Evolutionary conservation across 1,140 invertebrate genomes (phyloP).

Genomic region (Drosophila orena): DNA sequence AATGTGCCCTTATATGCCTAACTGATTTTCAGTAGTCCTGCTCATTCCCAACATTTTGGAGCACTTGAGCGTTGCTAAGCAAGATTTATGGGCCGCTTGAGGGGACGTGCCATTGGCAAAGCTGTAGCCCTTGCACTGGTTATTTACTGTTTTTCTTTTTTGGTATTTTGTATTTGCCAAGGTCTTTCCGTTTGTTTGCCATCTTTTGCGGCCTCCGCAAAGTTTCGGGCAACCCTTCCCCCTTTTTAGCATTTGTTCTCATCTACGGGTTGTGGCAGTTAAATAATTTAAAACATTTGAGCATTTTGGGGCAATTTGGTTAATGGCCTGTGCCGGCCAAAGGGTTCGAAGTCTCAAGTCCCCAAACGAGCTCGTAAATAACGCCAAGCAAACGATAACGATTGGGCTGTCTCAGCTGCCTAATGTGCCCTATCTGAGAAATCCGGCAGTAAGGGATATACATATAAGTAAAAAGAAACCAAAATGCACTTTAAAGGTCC

Average conservation of each 20-base stretch:
- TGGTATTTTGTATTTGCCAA: slow-evolving; percentile 46
- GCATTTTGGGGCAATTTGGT: slow-evolving; percentile 77
- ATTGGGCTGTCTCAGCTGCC: slow-evolving; percentile 49
- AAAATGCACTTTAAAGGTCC: slow-evolving; percentile 10
- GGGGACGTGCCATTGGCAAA: slow-evolving; percentile 56
- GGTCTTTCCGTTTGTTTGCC: slow-evolving; percentile 63
- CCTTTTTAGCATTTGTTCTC: slow-evolving; percentile 8
- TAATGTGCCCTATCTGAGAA: slow-evolving; percentile 33
- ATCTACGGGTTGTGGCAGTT: slow-evolving; percentile 53
- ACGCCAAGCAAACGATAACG: slow-evolving; percentile 27
- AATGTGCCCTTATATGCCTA: slow-evolving; percentile 25
- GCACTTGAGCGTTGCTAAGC: slow-evolving; percentile 68
- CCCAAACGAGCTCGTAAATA: slow-evolving; percentile 64
- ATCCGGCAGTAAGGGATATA: slow-evolving; percentile 10
- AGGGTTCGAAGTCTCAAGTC: slow-evolving; percentile 47
- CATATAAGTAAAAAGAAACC: background rate
- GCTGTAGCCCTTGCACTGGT: slow-evolving; percentile 32
- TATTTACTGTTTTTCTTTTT: slow-evolving; percentile 40
- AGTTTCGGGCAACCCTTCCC: slow-evolving; percentile 6
- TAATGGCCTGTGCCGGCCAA: slow-evolving; percentile 68
- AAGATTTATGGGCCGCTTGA: slow-evolving; percentile 72
- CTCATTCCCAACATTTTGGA: slow-evolving; percentile 41
- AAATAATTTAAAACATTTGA: slow-evolving; percentile 77
- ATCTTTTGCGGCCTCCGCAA: slow-evolving; percentile 42
- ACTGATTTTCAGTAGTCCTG: slow-evolving; percentile 6